Evolutionary conservation across 2,888 invertebrate genomes (phyloP), one percentile per base, ranked within the genome.

Genomic region (Ichneumoninae sp.): DNA sequence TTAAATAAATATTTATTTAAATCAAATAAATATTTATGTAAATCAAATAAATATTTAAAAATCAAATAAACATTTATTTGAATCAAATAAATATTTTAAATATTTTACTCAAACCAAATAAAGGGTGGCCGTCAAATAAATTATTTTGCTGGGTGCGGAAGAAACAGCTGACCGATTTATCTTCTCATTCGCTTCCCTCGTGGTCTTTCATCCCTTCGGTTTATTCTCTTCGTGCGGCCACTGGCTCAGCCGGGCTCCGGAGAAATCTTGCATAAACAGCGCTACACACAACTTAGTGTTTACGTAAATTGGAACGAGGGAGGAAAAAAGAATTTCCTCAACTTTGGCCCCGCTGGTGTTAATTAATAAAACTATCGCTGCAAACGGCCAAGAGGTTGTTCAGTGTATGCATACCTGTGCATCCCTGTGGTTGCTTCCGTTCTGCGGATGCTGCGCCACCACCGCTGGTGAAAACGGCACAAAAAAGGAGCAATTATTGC

Each of bases 191-290:
- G 22, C 71, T 75, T 57, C 62, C 26, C 66, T 54, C 44, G 44
- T 50, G 16, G 62, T 40, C 22, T 57, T 57, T n/a, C 40, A 19
- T 60, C 69, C 19, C 50, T 26, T 78, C 30, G 57, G 47, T 75
- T 57, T 66, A 47, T 30, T 78, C 19, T 60, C 50, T 33, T 22
- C 22, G 57, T 40, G n/a, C 19, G 40, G 69, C 44, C 13, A 69
- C 19, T 70, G 30, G 50, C 8, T 62, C 54, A 65, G 47, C 65
- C 57, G 47, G 40, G 50, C 44, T 44, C 71, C 50, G 66, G 70
- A 71, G 60, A 71, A 81, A 74, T 57, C 77, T 78, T 66, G 74
- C 36, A 78, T 75, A 84, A 84, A 81, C 81, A 81, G 65, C 78
- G 65, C 22, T 36, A 65, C 62, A 40, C 8, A 71, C 78, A 78